Base-by-base conservation (phyloP, 2,888 invertebrate genomes). In the Acronicta alni region DNA sequence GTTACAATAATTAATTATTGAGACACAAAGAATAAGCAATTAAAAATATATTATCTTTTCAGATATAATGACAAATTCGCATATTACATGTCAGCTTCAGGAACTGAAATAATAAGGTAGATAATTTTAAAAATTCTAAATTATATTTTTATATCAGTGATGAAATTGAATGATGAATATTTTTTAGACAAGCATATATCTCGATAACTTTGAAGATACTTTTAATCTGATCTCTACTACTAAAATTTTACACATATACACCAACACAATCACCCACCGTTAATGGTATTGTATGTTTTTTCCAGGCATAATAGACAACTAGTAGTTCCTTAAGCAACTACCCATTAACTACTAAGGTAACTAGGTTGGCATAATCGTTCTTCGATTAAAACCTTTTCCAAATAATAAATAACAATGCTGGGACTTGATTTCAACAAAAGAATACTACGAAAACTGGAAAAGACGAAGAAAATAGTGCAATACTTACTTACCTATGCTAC, bases 101-200 rank as follows among this genome's bases (percentile, higher is more conserved):
- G n/a, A 35, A n/a, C n/a, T 30, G 6, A 35, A 14, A 32, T 0
- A 35, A 35, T 35, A 35, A n/a, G 35, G 35, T 35, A 35, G n/a
- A n/a, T n/a, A n/a, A n/a, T 2, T 35, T 35, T 35, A 1, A 35
- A n/a, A n/a, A 35, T n/a, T 6, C 6, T n/a, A n/a, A n/a, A 30
- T 30, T 30, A 20, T 23, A 7, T 23, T 5, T 23, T 6, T 4
- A 7, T 23, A 23, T 20, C 5, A 20, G 5, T 10, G 12, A 6
- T 35, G 1, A 23, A 5, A 7, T 49, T 53, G 17, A 43, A 77
- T 86, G 83, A 87, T 86, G 85, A 85, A 71, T 66, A 60, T 30
- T 67, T 54, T 54, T 58, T 75, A 67, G 89, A 89, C 89, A 89
- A 89, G 89, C 89, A 89, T 89, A 89, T 89, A 89, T 85, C 89